Evolutionary conservation across 2,113 vertebrate species (phyloP), one percentile per base, ranked within the genome.

Genomic region (Sus scrofa): DNA sequence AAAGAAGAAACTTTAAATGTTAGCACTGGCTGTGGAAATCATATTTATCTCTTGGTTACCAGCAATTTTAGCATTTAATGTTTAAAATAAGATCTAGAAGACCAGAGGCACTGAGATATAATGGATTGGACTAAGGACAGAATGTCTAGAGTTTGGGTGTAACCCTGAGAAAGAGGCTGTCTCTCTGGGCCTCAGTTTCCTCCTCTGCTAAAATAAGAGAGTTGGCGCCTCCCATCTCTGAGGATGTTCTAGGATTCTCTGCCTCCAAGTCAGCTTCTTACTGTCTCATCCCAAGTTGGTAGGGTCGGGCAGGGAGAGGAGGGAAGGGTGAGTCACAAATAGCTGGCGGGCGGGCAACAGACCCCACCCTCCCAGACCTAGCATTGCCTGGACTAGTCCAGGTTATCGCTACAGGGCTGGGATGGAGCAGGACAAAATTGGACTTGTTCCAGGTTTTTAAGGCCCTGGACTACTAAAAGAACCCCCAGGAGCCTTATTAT

Each of bases 271-370:
- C 71, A 93, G 15, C 81, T 67, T 94, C 94, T 94, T 92, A 34
- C 58, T 93, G 74, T 93, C 95, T 91, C 74, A 83, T 78, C 83
- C 86, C 75, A 94, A 70, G 39, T 83, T 91, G 34, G 67, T 96
- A 86, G 93, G 93, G 85, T 77, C 34, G 8, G 52, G 81, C 84
- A 96, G 96, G 86, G 74, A 96, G 84, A 81, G 95, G 87, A 94
- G 89, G 81, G 91, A 97, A 93, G 70, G 10, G 62, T 98, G 97
- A 98, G 95, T 98, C 97, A 98, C 96, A 93, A 74, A 84, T 89
- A 95, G 73, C 95, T 97, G 91, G 65, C 85, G 24, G 58, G 65
- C 62, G 2, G 79, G 90, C 70, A 67, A 62, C 65, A 87, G 96
- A 96, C 97, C 88, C 89, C 97, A 94, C 98, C 98, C 97, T 94